Base-by-base conservation (phyloP, 2,888 invertebrate genomes). In the Eulithis testata region DNA sequence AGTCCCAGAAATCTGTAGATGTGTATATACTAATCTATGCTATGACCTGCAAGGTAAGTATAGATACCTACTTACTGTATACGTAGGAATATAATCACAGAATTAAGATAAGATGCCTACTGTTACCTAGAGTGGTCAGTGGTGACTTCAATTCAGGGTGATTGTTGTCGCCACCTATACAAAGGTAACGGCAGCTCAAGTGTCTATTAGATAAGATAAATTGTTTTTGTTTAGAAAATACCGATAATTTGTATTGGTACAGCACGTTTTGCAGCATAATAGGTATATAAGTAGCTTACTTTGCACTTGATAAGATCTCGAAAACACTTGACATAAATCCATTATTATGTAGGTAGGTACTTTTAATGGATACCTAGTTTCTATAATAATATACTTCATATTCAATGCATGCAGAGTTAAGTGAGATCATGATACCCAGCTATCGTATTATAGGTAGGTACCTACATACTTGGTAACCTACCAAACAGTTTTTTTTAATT, bases 251-350 rank as follows among this genome's bases (percentile, higher is more conserved):
- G 40, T 43, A 50, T 31, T 27, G 43, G n/a, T 45, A 52, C 52
- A 0, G 11, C 60, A 60, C 60, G 45, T 60, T 60, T 60, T 52
- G 5, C 45, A 36, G 40, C 14, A 14, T 31, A 31, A 31, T 31
- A 31, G 3, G 31, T 31, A 31, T 31, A 31, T 31, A 31, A 36
- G 52, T 52, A 60, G 8, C 21, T 27, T n/a, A 54, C 49, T 50
- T 60, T 53, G 60, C 59, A 59, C 36, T 52, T 53, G 40, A 49
- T 51, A n/a, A 12, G n/a, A 27, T 52, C 45, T 60, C n/a, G 53
- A 51, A 27, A 50, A 37, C 37, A n/a, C 40, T 58, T 58, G 11
- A 58, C 7, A n/a, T 14, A 50, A 58, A 50, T 50, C 37, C 45
- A 45, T 45, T 45, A 12, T n/a, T 40, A 40, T 37, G 37, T 37